Evolutionary conservation across 2,797 vertebrate genomes (phyloP).

Genomic region (Phyllotis vaccarum): DNA sequence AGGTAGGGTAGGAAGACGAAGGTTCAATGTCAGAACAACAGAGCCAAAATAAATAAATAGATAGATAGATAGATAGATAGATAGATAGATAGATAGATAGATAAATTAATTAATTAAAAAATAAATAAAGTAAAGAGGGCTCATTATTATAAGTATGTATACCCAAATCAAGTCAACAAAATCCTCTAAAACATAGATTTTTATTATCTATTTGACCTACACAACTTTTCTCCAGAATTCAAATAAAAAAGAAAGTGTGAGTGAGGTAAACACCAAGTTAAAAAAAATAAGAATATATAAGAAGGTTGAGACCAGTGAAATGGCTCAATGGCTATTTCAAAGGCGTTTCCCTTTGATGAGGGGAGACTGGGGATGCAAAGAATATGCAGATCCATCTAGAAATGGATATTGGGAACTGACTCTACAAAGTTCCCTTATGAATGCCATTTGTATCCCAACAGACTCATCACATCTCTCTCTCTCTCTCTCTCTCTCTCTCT

Average conservation of each 20-base stretch:
- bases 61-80: too few species aligned
- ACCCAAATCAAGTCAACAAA: neutral
- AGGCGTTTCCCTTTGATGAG: neutral
- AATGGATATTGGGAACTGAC: neutral
- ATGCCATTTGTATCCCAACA: too few species aligned
- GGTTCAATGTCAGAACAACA: neutral
- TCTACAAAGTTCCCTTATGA: neutral
- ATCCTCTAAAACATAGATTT: neutral
- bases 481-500: too few species aligned
- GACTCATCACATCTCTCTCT: neutral
- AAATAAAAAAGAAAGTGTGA: neutral
- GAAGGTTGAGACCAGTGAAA: neutral
- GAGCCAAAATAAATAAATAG: too few species aligned
- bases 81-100: too few species aligned
- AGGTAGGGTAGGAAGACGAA: neutral
- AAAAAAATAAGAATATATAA: neutral
- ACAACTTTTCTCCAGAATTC: neutral
- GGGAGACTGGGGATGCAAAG: too few species aligned
- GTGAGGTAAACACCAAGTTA: neutral
- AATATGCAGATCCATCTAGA: neutral
- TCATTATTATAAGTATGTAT: neutral
- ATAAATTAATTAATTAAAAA: too few species aligned
- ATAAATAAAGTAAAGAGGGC: neutral
- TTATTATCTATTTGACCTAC: neutral
- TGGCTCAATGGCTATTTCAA: neutral